Evolutionary conservation across 1,140 invertebrate species (phyloP).

Genomic region (Armadillidium nasatum): DNA sequence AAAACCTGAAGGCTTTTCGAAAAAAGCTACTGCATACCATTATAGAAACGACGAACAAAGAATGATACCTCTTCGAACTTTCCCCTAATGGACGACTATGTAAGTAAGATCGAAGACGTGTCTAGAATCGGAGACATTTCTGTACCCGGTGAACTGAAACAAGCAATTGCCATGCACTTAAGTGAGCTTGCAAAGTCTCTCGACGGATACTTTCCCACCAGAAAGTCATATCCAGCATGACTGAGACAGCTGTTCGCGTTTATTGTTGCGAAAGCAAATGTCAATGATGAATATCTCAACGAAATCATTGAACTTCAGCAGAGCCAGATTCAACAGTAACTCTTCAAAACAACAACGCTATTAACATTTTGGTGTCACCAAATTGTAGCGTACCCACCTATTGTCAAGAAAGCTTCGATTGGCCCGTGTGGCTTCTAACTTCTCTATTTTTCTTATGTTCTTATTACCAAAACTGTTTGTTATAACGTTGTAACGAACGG

Average conservation of each 20-base stretch:
- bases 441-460: no score
- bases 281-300: no score
- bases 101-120: neutral
- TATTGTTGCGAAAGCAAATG: no score
- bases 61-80: no score
- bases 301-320: no score
- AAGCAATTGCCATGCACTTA: slow-evolving; percentile 31
- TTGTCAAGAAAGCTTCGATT: slow-evolving; percentile 18
- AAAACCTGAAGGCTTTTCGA: slow-evolving; percentile 34
- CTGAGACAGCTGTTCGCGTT: neutral
- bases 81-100: no score
- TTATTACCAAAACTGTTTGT: no score
- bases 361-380: slow-evolving; percentile 16
- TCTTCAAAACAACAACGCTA: slow-evolving; percentile 11
- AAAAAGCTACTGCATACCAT: no score
- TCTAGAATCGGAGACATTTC: slow-evolving; percentile 34
- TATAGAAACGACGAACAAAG: neutral
- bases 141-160: slow-evolving; percentile 33
- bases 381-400: slow-evolving; percentile 18
- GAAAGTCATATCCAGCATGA: no score
- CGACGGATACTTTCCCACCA: slow-evolving; percentile 12
- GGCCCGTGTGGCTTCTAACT: no score
- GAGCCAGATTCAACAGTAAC: no score
- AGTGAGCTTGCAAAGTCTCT: slow-evolving; percentile 28
- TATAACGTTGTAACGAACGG: no score